Evolutionary conservation across 2,113 vertebrate genomes (phyloP), one percentile per base, ranked within the genome.

Genomic region (Sialia sialis): DNA sequence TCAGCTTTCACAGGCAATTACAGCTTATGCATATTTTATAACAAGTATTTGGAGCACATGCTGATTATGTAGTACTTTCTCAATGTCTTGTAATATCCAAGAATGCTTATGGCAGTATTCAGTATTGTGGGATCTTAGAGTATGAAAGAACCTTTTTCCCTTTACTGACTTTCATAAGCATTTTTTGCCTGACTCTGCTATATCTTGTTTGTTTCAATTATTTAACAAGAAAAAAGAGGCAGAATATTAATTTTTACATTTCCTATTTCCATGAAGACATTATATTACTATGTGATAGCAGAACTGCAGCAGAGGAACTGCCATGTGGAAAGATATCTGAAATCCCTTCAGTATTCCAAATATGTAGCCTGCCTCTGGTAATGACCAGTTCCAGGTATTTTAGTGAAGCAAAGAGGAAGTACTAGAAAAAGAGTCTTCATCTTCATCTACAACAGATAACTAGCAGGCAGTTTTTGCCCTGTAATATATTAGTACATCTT

Each of bases 1-100:
- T 93, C 87, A 93, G 64, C 74, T 94, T 89, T 96, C 91, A 43
- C 80, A 81, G 80, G 87, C 95, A 95, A 95, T 97, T 98, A 95
- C 84, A 90, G 59, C 83, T 93, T 95, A 95, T 96, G 91, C 63
- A 97, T 96, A 94, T 96, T 97, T 96, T 95, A 96, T 97, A 94
- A 90, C 85, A 91, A 76, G 80, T 91, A 36, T 94, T 96, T 97
- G 60, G 63, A 94, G 89, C 46, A 93, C 63, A 84, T 70, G 60
- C 70, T 87, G 82, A 82, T 83, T 87, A 34, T 93, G 74, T 87
- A 92, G 58, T 51, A 91, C n/a, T 93, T 85, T 69, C 62, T 92
- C 16, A 89, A 43, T 86, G 46, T 49, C 81, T 48, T 66, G 66
- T 93, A 89, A 94, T 89, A 94, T 56, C 52, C 77, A 97, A 82